A percentile compares a stretch with the other conserved stretches of the same genome.
phyloP scores from a whole-genome alignment of 2,113 vertebrate species.

The Climacteris rufus region DNA sequence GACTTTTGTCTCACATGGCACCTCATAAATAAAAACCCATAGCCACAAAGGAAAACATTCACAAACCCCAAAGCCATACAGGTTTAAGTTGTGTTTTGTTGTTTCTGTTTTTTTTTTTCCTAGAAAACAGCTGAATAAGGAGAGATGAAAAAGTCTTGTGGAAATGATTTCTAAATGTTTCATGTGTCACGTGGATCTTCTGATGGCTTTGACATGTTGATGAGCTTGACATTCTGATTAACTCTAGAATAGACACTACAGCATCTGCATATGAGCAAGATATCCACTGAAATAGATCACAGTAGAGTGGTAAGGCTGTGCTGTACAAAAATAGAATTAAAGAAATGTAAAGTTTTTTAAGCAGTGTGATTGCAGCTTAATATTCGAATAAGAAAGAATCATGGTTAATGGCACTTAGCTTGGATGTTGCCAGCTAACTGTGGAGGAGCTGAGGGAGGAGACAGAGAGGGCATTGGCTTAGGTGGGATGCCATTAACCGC shows the following conservation, averaged over 20 bases:
- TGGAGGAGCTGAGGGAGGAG: neutral
- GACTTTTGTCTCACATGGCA: conserved; percentile 56
- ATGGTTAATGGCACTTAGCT: neutral
- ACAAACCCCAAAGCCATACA: neutral
- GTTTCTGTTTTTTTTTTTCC: neutral
- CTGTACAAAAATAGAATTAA: neutral
- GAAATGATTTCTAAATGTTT: neutral
- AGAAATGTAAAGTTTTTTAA: neutral
- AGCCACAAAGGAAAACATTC: conserved; percentile 48
- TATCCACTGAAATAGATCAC: neutral
- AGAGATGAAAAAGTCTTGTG: neutral
- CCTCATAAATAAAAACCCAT: conserved; percentile 57
- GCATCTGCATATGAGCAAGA: neutral
- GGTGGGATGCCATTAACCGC: neutral
- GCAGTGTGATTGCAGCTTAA: neutral
- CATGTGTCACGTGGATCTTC: neutral
- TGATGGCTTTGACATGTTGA: conserved; percentile 12
- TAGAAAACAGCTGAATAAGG: conserved; percentile 25
- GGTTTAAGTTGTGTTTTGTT: neutral
- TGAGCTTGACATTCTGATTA: neutral
- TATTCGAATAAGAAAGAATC: neutral
- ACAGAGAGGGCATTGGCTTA: neutral
- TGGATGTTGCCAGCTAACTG: neutral
- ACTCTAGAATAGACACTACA: neutral
- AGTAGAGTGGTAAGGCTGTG: neutral